Evolutionary conservation across 2,888 invertebrate genomes (phyloP).

Genomic region (Oasisia sp.): DNA sequence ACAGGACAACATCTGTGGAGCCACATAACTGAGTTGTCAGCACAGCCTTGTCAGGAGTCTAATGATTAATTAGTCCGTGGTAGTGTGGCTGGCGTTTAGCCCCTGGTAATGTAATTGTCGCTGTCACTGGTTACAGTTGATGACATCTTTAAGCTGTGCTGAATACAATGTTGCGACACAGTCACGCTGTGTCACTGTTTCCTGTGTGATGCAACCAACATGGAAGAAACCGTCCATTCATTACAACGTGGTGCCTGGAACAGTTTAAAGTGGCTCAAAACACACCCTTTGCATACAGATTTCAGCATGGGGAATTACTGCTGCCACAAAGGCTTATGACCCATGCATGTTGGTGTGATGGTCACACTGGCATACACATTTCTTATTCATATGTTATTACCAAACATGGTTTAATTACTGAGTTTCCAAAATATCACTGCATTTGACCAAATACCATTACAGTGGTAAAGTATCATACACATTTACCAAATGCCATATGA

Average conservation of each 20-base stretch:
- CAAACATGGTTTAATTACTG: too few species aligned
- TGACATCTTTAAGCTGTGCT: neutral
- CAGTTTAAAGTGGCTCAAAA: neutral
- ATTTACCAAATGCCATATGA: too few species aligned
- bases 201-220: neutral
- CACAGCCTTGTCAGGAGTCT: neutral
- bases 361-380: too few species aligned
- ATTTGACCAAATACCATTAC: too few species aligned
- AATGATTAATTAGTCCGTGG: neutral
- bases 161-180: neutral
- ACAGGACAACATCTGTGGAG: neutral
- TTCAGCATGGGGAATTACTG: neutral
- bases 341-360: too few species aligned
- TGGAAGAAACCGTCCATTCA: neutral
- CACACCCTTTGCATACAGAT: neutral
- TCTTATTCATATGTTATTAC: too few species aligned
- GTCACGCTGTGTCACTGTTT: neutral
- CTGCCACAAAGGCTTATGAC: neutral
- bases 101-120: conserved; percentile 1
- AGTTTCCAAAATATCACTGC: too few species aligned
- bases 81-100: neutral
- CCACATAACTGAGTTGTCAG: neutral
- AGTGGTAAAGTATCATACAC: too few species aligned
- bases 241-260: neutral
- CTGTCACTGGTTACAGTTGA: neutral